A percentile compares a stretch with the other conserved stretches of the same genome.
phyloP scores from a whole-genome alignment of 2,888 invertebrate genomes.

The Apamea anceps region DNA sequence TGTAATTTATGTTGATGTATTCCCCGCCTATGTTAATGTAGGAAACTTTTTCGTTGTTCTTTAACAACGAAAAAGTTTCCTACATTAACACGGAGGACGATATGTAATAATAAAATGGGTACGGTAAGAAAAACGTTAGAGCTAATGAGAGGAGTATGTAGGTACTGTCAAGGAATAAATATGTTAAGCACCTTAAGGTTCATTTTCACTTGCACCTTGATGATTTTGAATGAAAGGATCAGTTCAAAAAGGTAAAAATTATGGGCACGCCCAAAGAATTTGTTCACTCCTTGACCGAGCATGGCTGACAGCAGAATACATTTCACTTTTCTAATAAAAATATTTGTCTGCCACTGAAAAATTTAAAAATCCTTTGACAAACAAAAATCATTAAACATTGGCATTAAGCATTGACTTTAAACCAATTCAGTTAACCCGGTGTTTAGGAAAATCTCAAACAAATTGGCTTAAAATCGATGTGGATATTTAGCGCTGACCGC shows the following conservation, averaged over 20 bases:
- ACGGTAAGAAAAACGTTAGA: neutral
- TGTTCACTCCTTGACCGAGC: no score
- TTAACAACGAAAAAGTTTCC: no score
- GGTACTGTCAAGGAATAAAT: neutral
- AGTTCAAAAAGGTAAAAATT: no score
- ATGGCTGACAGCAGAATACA: neutral
- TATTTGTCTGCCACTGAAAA: neutral
- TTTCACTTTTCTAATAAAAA: neutral
- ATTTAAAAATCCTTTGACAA: neutral
- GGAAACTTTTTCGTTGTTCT: slow-evolving; percentile 10
- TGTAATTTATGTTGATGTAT: slow-evolving; percentile 37
- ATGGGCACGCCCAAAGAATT: no score
- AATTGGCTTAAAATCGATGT: slow-evolving; percentile 26
- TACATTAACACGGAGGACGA: no score
- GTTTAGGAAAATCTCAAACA: slow-evolving; percentile 3
- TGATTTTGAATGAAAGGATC: neutral
- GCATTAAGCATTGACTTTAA: no score
- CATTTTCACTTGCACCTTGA: neutral
- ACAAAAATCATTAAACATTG: neutral
- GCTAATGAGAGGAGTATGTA: no score
- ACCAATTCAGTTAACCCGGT: neutral
- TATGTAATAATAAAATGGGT: neutral
- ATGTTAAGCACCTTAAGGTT: neutral
- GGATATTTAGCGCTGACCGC: slow-evolving; percentile 21
- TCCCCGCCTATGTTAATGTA: slow-evolving; percentile 27